Base-by-base conservation (phyloP, 2,888 invertebrate genomes). In the Mechanitis messenoides region DNA sequence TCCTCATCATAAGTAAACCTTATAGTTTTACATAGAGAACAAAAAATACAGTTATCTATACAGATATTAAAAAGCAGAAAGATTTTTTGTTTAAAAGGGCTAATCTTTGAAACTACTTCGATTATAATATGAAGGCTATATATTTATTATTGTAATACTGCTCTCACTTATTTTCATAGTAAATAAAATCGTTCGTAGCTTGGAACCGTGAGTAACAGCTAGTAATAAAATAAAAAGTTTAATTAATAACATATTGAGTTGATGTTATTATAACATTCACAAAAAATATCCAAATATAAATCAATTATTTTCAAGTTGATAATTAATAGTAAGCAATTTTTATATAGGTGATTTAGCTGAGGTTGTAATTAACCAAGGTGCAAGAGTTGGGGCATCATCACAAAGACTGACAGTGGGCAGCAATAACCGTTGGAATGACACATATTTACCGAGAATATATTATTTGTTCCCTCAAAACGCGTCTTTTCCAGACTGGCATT, bases 381-480 rank as follows among this genome's bases (percentile, higher is more conserved):
- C 92, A 0, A 75, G 90, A 53, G 84, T 87, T 4, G 86, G 86
- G 0, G 72, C 85, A 0, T 75, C 77, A 0, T 71, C 84, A 0
- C 80, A 81, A 46, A 80, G 79, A 54, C 83, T 93, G 74, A 79
- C 82, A 3, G 78, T 92, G 3, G 93, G 93, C 28, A 87, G 90
- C 46, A 79, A 81, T 54, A 93, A 93, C 62, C 86, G 90, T 55
- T 94, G 94, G 94, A 93, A 95, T 71, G 92, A 93, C 70, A 92
- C 92, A 0, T 73, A 92, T 45, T 76, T 92, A 5, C 94, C 94
- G 0, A 80, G 90, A 58, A 76, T 86, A 61, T 91, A 91, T 70
- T 93, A 93, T 75, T 74, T 93, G 50, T 78, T 90, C 33, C 85
- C 90, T 6, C 80, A 81, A 61, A 84, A 89, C 66, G 76, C 76